Conservation (phyloP, 2,888 invertebrate genomes). For the Aphodius granarius region DNA sequence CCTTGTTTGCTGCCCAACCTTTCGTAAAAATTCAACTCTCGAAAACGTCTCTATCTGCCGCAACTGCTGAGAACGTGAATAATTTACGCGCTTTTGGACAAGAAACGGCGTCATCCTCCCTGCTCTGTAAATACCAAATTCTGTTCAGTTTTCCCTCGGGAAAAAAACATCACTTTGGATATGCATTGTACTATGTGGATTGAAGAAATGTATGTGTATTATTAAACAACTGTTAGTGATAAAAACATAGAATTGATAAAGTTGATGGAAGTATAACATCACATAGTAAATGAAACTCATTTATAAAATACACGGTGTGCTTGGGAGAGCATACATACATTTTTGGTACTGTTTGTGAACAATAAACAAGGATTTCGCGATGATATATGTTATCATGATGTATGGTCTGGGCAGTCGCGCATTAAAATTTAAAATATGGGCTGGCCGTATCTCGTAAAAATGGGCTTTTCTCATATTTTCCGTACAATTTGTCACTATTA, state of each 20-base stretch:
- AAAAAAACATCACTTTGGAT: too few species aligned
- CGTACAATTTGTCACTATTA: slow-evolving; percentile 10
- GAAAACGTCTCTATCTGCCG: not conserved
- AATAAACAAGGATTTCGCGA: slow-evolving; percentile 5
- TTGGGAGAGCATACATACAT: not conserved
- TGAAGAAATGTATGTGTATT: too few species aligned
- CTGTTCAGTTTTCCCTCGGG: not conserved
- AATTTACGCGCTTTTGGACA: not conserved
- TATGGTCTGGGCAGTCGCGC: not conserved
- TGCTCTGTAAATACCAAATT: not conserved
- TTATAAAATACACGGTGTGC: not conserved
- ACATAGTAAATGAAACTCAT: not conserved
- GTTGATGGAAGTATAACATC: not conserved
- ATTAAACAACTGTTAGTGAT: too few species aligned
- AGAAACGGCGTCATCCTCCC: not conserved
- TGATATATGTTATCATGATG: not conserved
- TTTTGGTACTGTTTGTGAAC: slow-evolving; percentile 3
- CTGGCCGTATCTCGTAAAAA: not conserved
- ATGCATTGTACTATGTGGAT: too few species aligned
- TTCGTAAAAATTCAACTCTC: not conserved
- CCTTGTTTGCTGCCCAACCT: not conserved
- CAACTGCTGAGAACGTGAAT: not conserved
- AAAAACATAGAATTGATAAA: not conserved
- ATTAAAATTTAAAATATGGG: slow-evolving; percentile 10
- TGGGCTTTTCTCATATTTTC: slow-evolving; percentile 9